Evolutionary conservation across 2,888 invertebrate genomes (phyloP).

Genomic region (Bedellia somnulentella): DNA sequence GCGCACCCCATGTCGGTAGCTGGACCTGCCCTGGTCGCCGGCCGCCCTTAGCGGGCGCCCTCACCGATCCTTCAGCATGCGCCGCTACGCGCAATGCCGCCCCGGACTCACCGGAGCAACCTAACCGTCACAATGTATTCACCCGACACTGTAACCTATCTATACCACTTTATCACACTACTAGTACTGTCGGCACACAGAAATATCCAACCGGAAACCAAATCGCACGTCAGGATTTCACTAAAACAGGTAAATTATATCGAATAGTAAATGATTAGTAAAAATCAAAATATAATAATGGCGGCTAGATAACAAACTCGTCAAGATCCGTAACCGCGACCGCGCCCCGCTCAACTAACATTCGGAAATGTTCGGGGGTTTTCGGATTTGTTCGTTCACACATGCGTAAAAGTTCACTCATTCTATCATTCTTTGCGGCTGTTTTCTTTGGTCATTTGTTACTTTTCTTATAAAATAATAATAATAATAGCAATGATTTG

Average conservation of each 20-base stretch:
- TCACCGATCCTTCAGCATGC: constrained; percentile 63
- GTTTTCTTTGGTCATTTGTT: too few relatives aligned
- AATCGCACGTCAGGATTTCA: too few relatives aligned
- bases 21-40: constrained; percentile 54
- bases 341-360: constrained; percentile 64
- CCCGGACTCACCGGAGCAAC: constrained; percentile 47
- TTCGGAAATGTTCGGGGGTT: constrained; percentile 48
- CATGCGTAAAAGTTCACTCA: constrained; percentile 42
- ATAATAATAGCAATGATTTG: too few relatives aligned
- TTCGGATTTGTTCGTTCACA: constrained; percentile 54
- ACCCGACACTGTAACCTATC: constrained; percentile 51
- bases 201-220: too few relatives aligned
- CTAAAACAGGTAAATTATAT: too few relatives aligned
- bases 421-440: too few relatives aligned
- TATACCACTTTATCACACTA: constrained; percentile 43
- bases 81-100: constrained; percentile 47
- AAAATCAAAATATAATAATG: constrained; percentile 66
- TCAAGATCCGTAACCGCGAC: constrained; percentile 63
- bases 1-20: constrained; percentile 93
- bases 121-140: constrained; percentile 25
- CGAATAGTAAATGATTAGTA: too few relatives aligned
- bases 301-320: constrained; percentile 64
- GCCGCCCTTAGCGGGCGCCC: constrained; percentile 60
- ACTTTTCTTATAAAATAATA: too few relatives aligned
- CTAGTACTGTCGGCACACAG: too few relatives aligned